phyloP scores from a whole-genome alignment of 2,113 vertebrate species.

The Alaudala cheleensis region DNA sequence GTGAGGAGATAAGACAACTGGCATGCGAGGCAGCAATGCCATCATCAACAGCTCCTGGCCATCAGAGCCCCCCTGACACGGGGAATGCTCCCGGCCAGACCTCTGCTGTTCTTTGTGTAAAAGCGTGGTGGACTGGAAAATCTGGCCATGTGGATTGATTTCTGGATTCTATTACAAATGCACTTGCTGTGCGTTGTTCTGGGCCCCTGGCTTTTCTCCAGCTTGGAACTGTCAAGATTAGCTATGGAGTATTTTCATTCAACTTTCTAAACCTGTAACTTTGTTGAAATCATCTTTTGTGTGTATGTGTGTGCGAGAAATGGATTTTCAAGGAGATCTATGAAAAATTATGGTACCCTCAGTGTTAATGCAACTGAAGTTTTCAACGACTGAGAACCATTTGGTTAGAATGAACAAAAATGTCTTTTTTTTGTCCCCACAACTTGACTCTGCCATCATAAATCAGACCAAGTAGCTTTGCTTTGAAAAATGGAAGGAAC shows the following conservation, averaged over 20 bases:
- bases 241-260: not conserved
- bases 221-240: constrained; percentile 20
- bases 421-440: not conserved
- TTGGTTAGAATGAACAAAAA: not conserved
- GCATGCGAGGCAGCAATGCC: not conserved
- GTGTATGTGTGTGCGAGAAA: not conserved
- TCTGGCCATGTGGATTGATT: constrained; percentile 44
- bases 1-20: not conserved
- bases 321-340: constrained; percentile 25
- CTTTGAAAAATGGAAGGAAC: not conserved
- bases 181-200: not conserved
- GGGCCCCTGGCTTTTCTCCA: not conserved
- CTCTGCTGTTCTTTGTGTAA: not conserved
- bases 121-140: constrained; percentile 27
- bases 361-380: not conserved
- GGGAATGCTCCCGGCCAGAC: constrained; percentile 20
- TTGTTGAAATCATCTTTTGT: not conserved
- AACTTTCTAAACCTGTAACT: constrained; percentile 10
- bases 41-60: not conserved
- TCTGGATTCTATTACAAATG: constrained; percentile 6
- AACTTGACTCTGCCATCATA: not conserved
- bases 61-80: not conserved
- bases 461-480: constrained; percentile 2
- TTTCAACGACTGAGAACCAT: not conserved
- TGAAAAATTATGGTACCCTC: not conserved